A percentile compares a stretch with the other conserved stretches of the same genome.
Conservation (phyloP, 2,797 vertebrate genomes). For the Sebastes wilsoni region DNA sequence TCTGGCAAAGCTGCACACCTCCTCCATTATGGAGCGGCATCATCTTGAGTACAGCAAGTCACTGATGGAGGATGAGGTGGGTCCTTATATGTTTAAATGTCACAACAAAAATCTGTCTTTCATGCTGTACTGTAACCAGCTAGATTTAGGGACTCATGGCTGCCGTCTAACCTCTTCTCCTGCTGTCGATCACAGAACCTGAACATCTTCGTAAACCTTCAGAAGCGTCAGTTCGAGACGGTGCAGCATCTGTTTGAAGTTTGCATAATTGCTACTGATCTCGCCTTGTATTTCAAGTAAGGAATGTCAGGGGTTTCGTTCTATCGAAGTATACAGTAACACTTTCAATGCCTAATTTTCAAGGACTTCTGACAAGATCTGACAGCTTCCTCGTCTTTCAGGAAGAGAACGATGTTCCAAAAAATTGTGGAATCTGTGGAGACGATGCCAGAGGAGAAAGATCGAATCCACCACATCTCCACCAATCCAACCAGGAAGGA, state of each 20-base stretch:
- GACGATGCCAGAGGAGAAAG: constrained; percentile 87
- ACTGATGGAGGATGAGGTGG: constrained; percentile 90
- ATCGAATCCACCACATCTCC: constrained; percentile 84
- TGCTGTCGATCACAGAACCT: constrained; percentile 80
- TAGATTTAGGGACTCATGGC: background rate
- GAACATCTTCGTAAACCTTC: constrained; percentile 95
- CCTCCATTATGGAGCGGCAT: constrained; percentile 92
- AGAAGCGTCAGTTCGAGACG: constrained; percentile 92
- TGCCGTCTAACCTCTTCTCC: background rate
- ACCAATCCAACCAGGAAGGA: constrained; percentile 93
- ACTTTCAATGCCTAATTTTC: background rate
- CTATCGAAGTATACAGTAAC: background rate
- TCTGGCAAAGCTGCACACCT: constrained; percentile 91
- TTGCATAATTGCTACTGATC: constrained; percentile 94
- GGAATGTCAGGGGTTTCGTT: constrained; percentile 24
- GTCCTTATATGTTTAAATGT: background rate
- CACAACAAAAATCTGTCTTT: background rate
- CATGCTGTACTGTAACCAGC: background rate
- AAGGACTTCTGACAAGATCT: background rate
- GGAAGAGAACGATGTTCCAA: constrained; percentile 96
- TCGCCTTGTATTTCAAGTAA: constrained; percentile 97
- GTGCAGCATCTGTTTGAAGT: constrained; percentile 95
- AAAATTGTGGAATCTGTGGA: constrained; percentile 90
- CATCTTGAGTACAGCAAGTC: constrained; percentile 95
- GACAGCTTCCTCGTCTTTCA: constrained; percentile 60